A percentile compares a stretch with the other conserved stretches of the same genome.
Evolutionary conservation across 1,140 invertebrate species (phyloP).

Genomic region (Centruroides sculpturatus): DNA sequence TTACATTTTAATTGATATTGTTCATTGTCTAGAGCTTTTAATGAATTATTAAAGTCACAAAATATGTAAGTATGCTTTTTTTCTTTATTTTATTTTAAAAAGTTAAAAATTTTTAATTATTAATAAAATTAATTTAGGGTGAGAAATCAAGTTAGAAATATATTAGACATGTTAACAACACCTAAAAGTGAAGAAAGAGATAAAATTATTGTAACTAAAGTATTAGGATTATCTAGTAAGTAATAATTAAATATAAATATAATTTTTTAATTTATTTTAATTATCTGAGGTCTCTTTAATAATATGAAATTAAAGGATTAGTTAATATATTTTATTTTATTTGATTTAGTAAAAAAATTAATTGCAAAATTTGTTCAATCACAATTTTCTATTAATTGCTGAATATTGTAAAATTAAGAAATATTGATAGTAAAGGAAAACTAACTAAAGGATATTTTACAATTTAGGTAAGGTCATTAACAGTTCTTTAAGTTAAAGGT

Average conservation of each 20-base stretch:
- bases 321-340: too few species aligned
- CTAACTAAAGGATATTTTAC: too few species aligned
- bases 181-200: slow-evolving; percentile 7
- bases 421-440: too few species aligned
- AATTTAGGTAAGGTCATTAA: too few species aligned
- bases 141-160: slow-evolving; percentile 64
- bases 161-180: slow-evolving; percentile 43
- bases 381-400: too few species aligned
- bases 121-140: slow-evolving; percentile 36
- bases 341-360: too few species aligned
- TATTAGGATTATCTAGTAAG: slow-evolving; percentile 12
- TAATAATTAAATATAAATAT: neutral
- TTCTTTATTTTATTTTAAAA: neutral
- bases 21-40: slow-evolving; percentile 27
- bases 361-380: too few species aligned
- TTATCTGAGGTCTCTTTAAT: too few species aligned
- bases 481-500: too few species aligned
- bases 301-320: too few species aligned
- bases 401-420: too few species aligned
- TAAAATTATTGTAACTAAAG: slow-evolving; percentile 6
- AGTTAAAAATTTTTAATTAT: neutral
- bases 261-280: too few species aligned
- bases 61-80: slow-evolving; percentile 26
- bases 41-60: slow-evolving; percentile 83
- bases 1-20: neutral